A percentile compares a stretch with the other conserved stretches of the same genome.
These are phyloP conservation scores for Copidosoma aretas DNA, from an alignment of 2,888 invertebrate genomes.

Conservation along the genomic window DNA sequence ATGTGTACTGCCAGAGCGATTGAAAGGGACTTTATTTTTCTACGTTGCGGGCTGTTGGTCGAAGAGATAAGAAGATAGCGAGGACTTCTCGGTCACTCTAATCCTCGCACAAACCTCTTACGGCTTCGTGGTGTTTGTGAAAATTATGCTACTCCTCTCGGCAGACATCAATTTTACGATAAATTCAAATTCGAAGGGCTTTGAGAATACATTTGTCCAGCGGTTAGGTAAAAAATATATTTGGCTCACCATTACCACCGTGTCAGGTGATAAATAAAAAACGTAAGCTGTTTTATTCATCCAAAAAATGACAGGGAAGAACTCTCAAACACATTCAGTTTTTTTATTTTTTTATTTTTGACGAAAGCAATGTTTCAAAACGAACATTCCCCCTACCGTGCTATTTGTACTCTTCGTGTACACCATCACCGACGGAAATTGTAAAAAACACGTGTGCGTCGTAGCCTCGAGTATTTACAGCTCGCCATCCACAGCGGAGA, in stretches of 20 bases:
- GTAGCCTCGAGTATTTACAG: neutral
- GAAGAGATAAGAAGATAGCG: neutral
- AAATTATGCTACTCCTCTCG: neutral
- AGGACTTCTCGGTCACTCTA: conserved; percentile 11
- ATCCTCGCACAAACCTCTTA: conserved; percentile 10
- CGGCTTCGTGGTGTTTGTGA: neutral
- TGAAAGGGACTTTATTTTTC: neutral
- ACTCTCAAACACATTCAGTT: too few species aligned
- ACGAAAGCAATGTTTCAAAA: too few species aligned
- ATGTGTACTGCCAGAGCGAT: neutral
- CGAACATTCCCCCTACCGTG: too few species aligned
- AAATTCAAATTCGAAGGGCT: conserved; percentile 1
- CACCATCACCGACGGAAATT: too few species aligned
- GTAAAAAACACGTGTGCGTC: too few species aligned
- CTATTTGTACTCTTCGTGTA: too few species aligned
- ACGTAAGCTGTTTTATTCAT: neutral
- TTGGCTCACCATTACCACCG: too few species aligned
- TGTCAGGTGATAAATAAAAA: neutral
- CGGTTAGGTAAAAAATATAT: neutral
- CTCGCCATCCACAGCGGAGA: neutral
- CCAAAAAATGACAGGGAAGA: neutral
- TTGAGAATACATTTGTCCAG: neutral
- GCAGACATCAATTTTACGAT: neutral
- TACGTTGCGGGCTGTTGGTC: neutral
- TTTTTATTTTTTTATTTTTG: too few species aligned